Conservation (phyloP, 2,888 invertebrate species). For the Drosophila suboccidentalis region DNA sequence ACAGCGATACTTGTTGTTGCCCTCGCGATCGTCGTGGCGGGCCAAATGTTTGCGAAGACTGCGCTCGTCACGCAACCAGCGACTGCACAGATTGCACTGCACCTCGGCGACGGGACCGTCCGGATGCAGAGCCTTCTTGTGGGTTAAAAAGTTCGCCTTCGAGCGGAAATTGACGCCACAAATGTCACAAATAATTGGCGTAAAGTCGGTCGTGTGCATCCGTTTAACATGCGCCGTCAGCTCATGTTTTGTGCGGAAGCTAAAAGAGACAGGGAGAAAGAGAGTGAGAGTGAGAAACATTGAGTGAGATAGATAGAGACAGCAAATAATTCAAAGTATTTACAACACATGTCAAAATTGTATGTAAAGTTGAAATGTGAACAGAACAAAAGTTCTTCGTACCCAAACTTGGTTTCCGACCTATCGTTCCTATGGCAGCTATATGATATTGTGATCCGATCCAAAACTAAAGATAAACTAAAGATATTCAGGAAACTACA, state of each 20-base stretch:
- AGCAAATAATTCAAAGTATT: neutral
- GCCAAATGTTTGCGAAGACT: conserved; percentile 72
- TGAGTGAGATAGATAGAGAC: neutral
- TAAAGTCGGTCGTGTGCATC: conserved; percentile 69
- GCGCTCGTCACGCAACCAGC: conserved; percentile 72
- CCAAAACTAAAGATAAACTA: no score
- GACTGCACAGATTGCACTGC: conserved; percentile 69
- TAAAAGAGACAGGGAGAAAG: conserved; percentile 5
- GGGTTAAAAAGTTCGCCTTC: conserved; percentile 71
- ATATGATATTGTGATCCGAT: no score
- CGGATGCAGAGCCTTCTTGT: conserved; percentile 73
- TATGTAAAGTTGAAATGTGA: no score
- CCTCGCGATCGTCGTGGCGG: conserved; percentile 69
- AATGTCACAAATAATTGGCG: conserved; percentile 77
- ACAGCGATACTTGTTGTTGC: conserved; percentile 67
- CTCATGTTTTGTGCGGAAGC: conserved; percentile 74
- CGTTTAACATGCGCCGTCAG: conserved; percentile 70
- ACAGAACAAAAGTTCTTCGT: no score
- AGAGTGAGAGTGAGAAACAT: neutral
- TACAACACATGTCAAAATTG: no score
- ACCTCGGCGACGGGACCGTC: conserved; percentile 71
- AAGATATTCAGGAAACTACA: no score
- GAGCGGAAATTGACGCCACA: conserved; percentile 72
- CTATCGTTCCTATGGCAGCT: no score
- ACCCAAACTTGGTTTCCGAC: no score